A percentile compares a stretch with the other conserved stretches of the same genome.
Conservation (phyloP, 2,888 invertebrate species). For the Trichopria drosophilae region DNA sequence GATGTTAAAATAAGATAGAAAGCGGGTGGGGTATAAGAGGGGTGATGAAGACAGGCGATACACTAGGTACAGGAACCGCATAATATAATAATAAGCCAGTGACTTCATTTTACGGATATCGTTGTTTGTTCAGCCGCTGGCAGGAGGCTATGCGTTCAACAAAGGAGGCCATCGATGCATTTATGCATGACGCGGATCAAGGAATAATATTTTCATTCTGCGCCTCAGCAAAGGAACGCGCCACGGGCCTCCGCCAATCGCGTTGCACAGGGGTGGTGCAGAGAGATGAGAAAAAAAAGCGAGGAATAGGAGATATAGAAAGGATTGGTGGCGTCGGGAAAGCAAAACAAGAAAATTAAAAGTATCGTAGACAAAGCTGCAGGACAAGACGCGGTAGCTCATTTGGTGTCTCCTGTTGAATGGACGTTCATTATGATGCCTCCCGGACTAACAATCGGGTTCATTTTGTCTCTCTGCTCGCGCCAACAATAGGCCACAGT, state of each 20-base stretch:
- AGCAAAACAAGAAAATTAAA: conserved; percentile 52
- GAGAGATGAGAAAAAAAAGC: conserved; percentile 5
- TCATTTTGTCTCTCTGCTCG: conserved; percentile 57
- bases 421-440: conserved; percentile 57
- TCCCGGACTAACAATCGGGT: conserved; percentile 56
- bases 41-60: too few relatives aligned
- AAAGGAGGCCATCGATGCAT: conserved; percentile 44
- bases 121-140: conserved; percentile 54
- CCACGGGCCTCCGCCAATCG: conserved; percentile 28
- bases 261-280: too few relatives aligned
- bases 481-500: conserved; percentile 48
- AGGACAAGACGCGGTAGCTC: conserved; percentile 54
- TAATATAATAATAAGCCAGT: conserved; percentile 44
- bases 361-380: conserved; percentile 54
- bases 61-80: too few relatives aligned
- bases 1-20: too few relatives aligned
- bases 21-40: too few relatives aligned
- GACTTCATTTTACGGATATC: conserved; percentile 53
- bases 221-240: conserved; percentile 37
- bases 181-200: conserved; percentile 49
- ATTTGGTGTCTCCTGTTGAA: conserved; percentile 55
- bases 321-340: neutral
- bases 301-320: neutral
- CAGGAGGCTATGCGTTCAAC: conserved; percentile 34
- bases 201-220: conserved; percentile 54